A percentile compares a stretch with the other conserved stretches of the same genome.
phyloP scores from a whole-genome alignment of 2,113 vertebrate species.

The Lagenorhynchus albirostris region DNA sequence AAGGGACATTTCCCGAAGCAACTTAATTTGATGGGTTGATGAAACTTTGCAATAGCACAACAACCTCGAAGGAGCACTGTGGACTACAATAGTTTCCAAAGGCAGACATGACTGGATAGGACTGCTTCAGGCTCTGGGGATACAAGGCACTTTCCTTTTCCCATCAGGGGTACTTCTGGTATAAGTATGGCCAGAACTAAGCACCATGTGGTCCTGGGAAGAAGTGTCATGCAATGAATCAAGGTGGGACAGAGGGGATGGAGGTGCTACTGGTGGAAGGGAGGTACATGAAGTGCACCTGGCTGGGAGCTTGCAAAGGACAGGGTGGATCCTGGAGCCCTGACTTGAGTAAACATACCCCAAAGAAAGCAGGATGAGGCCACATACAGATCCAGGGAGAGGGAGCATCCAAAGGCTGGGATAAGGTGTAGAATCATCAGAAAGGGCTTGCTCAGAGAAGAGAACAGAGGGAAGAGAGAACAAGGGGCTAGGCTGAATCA shows the following conservation, averaged over 20 bases:
- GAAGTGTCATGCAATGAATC: background rate
- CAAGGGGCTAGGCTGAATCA: background rate
- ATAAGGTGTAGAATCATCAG: background rate
- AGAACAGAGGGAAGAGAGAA: background rate
- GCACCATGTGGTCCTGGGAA: background rate
- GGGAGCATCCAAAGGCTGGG: background rate
- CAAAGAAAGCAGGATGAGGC: background rate
- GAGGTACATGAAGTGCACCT: too few relatives aligned
- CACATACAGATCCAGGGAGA: background rate
- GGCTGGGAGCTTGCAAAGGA: background rate
- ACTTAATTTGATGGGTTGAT: background rate
- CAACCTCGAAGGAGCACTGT: background rate
- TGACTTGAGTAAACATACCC: background rate
- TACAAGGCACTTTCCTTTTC: background rate
- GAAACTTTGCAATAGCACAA: background rate
- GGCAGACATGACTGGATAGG: background rate
- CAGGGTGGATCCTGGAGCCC: background rate
- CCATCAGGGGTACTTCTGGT: background rate
- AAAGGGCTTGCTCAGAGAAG: background rate
- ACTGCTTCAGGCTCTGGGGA: background rate
- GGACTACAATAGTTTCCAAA: background rate
- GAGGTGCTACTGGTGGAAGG: background rate
- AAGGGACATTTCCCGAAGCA: background rate
- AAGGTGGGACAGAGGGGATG: background rate
- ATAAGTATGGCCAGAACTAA: background rate